Evolutionary conservation across 2,797 vertebrate genomes (phyloP), one percentile per base, ranked within the genome.

Genomic region (Betta splendens): DNA sequence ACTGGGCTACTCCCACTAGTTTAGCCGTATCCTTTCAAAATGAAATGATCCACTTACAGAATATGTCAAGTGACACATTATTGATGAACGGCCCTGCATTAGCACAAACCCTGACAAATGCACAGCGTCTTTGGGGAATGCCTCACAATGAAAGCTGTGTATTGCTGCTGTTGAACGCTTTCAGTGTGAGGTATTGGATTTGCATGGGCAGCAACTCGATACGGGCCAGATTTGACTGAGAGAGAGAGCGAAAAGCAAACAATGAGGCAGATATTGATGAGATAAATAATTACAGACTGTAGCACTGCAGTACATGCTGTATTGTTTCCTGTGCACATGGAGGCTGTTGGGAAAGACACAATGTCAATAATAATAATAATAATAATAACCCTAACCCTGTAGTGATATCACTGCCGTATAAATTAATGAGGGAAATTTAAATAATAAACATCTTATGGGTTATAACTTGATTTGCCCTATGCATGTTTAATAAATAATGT

Each of bases 391-490:
- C n/a, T n/a, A 8, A 32, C 39, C n/a, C n/a, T 16, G 18, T 18
- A 8, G 4, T 16, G 17, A 28, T 16, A 7, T 1, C 12, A 11
- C 4, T 16, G 2, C 21, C 21, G 11, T 20, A 15, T 29, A n/a
- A 17, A 21, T 2, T 5, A 43, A 58, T 46, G 15, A 29, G 29
- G 1, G 4, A 4, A 1, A 2, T 29, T 42, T 57, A 39, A 10
- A 2, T 23, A 15, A n/a, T 29, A 32, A n/a, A n/a, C n/a, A 10
- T 23, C 12, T 52, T 38, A 33, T 29, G 54, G 40, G 52, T 68
- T 53, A 46, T 37, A 43, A 42, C 25, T 17, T 51, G n/a, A n/a
- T n/a, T n/a, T n/a, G n/a, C n/a, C n/a, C n/a, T n/a, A n/a, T n/a
- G n/a, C n/a, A 1, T 26, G 8, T 53, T 7, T 6, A 51, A 35